Percentiles rank a stretch among this genome's conserved stretches.
Conservation (phyloP, 2,888 invertebrate genomes). For the Iphiclides podalirius region DNA sequence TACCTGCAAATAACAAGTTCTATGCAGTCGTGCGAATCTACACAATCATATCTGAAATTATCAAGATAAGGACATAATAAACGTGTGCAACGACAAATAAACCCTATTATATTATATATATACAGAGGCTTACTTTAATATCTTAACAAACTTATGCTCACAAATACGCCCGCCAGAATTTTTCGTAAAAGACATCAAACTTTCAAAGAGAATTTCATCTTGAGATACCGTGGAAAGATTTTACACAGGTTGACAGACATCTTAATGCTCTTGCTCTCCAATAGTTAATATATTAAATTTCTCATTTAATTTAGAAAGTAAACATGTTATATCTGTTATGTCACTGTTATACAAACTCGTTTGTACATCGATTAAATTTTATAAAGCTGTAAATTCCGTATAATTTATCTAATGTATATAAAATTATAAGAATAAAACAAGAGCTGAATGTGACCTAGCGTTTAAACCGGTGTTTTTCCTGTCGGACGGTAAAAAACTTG, state of each 20-base stretch:
- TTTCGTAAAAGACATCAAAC: no score
- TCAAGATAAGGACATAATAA: slow-evolving; percentile 7
- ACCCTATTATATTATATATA: no score
- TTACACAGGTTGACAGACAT: no score
- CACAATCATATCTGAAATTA: slow-evolving; percentile 16
- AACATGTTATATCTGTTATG: no score
- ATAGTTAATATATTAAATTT: no score
- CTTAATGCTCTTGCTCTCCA: no score
- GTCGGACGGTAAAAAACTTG: slow-evolving; percentile 2
- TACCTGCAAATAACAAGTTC: slow-evolving; percentile 8
- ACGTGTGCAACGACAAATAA: slow-evolving; percentile 4
- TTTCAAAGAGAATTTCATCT: no score
- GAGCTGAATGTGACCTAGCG: slow-evolving; percentile 9
- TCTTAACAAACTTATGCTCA: background rate
- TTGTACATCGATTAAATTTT: no score
- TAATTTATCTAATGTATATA: no score
- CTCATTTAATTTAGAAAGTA: background rate
- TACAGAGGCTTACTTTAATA: background rate
- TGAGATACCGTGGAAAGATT: no score
- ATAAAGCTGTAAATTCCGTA: no score
- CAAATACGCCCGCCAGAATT: background rate
- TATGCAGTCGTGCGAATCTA: slow-evolving; percentile 3
- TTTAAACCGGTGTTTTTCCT: background rate
- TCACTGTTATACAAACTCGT: no score
- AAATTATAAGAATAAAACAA: slow-evolving; percentile 2